Percentiles rank a stretch among this genome's conserved stretches.
These are phyloP conservation scores for Drosophila testacea DNA, from an alignment of 2,888 invertebrate species.

Conservation along the genomic window DNA sequence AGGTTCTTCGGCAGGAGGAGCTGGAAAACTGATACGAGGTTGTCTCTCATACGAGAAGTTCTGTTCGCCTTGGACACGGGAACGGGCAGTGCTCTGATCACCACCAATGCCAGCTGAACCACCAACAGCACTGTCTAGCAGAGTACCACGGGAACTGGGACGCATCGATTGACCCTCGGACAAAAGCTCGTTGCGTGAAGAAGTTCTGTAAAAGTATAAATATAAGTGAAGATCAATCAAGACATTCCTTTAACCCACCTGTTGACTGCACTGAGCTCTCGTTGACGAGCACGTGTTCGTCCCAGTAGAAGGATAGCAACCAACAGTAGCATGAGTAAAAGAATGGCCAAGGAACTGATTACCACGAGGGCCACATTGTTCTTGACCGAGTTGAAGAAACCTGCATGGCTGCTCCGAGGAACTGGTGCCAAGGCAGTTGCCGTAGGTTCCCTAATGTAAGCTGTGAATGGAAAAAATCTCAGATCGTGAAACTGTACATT, in stretches of 20 bases:
- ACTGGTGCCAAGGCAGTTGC: conserved; percentile 85
- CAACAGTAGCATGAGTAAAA: conserved; percentile 82
- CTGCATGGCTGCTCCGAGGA: conserved; percentile 77
- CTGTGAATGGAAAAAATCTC: conserved; percentile 56
- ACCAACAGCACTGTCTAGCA: conserved; percentile 56
- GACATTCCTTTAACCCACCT: conserved; percentile 63
- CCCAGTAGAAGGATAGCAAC: conserved; percentile 83
- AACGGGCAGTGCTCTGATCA: conserved; percentile 63
- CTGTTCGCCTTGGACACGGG: conserved; percentile 80
- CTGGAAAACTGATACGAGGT: conserved; percentile 76
- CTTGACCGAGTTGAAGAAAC: conserved; percentile 82
- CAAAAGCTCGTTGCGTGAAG: conserved; percentile 82
- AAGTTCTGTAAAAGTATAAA: conserved; percentile 59
- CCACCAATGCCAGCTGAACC: conserved; percentile 36
- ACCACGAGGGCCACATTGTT: conserved; percentile 83
- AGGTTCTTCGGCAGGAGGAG: conserved; percentile 68
- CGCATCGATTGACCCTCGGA: conserved; percentile 78
- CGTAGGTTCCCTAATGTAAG: conserved; percentile 84
- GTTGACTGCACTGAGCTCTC: conserved; percentile 73
- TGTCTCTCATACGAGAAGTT: conserved; percentile 82
- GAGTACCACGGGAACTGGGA: conserved; percentile 72
- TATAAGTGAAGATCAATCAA: not conserved
- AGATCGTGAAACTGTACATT: not conserved
- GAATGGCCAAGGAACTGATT: conserved; percentile 81
- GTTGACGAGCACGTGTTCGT: conserved; percentile 74